Evolutionary conservation across 2,797 vertebrate species (phyloP), one percentile per base, ranked within the genome.

Genomic region (Microhierax caerulescens): DNA sequence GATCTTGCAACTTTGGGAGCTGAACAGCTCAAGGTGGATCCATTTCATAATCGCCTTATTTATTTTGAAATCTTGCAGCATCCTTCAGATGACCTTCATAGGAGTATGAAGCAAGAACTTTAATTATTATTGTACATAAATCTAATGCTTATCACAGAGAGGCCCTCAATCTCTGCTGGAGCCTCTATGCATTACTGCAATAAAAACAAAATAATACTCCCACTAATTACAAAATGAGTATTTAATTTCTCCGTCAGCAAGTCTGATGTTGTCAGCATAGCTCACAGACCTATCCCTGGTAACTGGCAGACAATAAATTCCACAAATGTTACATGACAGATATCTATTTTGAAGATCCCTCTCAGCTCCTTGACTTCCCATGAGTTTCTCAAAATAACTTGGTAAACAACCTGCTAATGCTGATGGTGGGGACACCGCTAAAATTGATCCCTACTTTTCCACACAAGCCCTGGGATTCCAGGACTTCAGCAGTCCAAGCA

Each of bases 41-140:
- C 81, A 92, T 95, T 96, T 95, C 92, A 89, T 91, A 96, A 96
- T 92, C 21, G 13, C 64, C 83, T 93, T 93, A 91, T 85, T 97
- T 95, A 83, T 96, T 97, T 96, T 91, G 90, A 96, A 97, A 92
- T 97, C 84, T 80, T 90, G 89, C 70, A 75, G 60, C 96, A 96
- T 94, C 95, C 93, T 93, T 95, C 86, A 75, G 81, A 89, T 93
- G 94, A 93, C 95, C 92, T 97, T 94, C 96, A 80, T 24, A 92
- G 54, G 51, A 94, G 64, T 65, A 84, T 59, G 68, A 95, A 48
- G 84, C 77, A 95, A 97, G 88, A 93, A 91, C 84, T 80, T 85
- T 92, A 96, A 95, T 95, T 97, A 95, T 90, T 95, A 82, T 82
- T 89, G 34, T 77, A 80, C 94, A 93, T 95, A 95, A 95, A 96